phyloP scores from a whole-genome alignment of 2,888 invertebrate genomes.

The Suillia variegata region DNA sequence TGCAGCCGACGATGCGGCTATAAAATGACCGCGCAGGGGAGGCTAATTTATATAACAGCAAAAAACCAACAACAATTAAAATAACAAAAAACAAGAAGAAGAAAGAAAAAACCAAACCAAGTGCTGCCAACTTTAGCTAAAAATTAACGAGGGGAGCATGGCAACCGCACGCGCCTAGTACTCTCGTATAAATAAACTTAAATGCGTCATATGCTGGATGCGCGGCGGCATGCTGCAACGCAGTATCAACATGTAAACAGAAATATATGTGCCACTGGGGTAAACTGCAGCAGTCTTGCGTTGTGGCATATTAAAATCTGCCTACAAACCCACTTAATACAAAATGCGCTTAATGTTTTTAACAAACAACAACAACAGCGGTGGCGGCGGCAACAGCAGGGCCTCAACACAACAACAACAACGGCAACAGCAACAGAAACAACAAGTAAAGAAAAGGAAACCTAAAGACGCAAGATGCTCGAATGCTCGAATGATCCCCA shows the following conservation, averaged over 20 bases:
- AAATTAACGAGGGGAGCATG: no score
- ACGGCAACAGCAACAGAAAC: slow-evolving; percentile 6
- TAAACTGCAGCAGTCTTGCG: slow-evolving; percentile 7
- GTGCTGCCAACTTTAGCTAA: no score
- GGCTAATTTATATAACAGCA: not conserved
- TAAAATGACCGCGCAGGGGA: not conserved
- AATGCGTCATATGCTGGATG: no score
- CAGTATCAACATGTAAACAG: no score
- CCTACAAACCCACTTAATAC: not conserved
- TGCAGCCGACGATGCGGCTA: not conserved
- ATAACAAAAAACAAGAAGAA: not conserved
- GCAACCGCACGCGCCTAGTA: slow-evolving; percentile 6
- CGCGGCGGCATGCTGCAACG: no score
- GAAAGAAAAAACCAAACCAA: no score
- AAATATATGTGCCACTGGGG: slow-evolving; percentile 23
- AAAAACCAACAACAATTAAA: not conserved
- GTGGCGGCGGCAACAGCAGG: no score
- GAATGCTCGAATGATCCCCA: not conserved
- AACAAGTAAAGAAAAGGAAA: slow-evolving; percentile 4
- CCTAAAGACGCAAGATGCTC: slow-evolving; percentile 13
- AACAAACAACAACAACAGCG: not conserved
- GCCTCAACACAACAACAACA: slow-evolving; percentile 15
- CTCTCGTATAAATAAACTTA: not conserved
- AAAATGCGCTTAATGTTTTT: not conserved
- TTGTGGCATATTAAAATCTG: no score